Evolutionary conservation across 2,113 vertebrate genomes (phyloP), one percentile per base, ranked within the genome.

Genomic region (Phylloscopus trochilus): DNA sequence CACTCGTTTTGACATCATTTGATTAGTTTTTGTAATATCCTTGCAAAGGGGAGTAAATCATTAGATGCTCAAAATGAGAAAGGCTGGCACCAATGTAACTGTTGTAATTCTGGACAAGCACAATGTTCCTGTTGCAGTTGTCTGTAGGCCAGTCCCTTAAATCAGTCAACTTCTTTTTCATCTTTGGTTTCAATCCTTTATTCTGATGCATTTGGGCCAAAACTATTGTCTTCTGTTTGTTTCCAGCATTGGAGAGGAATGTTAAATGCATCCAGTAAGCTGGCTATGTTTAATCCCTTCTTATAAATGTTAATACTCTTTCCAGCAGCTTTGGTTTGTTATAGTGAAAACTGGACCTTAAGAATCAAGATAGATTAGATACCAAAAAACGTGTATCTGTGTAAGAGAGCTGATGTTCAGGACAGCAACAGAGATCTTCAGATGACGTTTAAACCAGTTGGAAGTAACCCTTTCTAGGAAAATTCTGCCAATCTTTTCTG

Each of bases 301-400:
- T 83, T 87, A 76, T 13, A 88, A 86, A 91, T 68, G 27, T 68
- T 94, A 82, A 83, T 93, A 78, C 53, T 81, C 23, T 53, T 94
- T 75, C 14, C 52, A 88, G 7, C 52, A 74, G 47, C 52, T 94
- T 87, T 86, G 53, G 8, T 81, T 86, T 77, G n/a, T 92, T 85
- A 14, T 13, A 70, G 78, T 93, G 91, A 78, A 89, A 92, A 83
- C 59, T 75, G 56, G 47, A 92, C 67, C 17, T 41, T 68, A 46
- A 83, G 62, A 93, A 39, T 84, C 58, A 76, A 46, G 62, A 46
- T 84, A 83, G 66, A 30, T 78, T 43, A 56, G 56, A 76, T 68
- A 82, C 41, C 49, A 86, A 20, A 83, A 89, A 86, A 84, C 31
- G 35, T 15, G 19, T 75, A 56, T 93, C 26, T 6, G 1, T 68